These are phyloP conservation scores for Drosophila diplacantha DNA, from an alignment of 2,888 invertebrate genomes.

Conservation along the genomic window DNA sequence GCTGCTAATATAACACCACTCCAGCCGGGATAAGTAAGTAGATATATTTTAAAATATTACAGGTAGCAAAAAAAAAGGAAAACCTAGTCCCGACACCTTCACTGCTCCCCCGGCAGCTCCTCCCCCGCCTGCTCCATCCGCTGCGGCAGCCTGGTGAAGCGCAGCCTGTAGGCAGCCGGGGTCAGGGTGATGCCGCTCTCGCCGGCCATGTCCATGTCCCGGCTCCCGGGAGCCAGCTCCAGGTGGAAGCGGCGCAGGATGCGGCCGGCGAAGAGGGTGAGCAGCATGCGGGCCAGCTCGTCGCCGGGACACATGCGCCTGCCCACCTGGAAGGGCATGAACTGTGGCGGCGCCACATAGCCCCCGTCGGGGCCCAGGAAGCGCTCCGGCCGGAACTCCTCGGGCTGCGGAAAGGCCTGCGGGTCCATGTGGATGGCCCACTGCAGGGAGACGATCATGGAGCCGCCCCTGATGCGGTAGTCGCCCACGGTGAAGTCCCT, in stretches of 20 bases:
- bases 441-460: slow-evolving; percentile 88
- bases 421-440: slow-evolving; percentile 90
- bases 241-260: slow-evolving; percentile 81
- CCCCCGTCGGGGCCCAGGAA: slow-evolving; percentile 83
- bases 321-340: slow-evolving; percentile 92
- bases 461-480: slow-evolving; percentile 83
- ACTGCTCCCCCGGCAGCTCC: background rate
- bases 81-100: background rate
- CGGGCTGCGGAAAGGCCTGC: slow-evolving; percentile 83
- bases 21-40: background rate
- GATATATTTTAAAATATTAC: background rate
- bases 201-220: slow-evolving; percentile 81
- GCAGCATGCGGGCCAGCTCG: slow-evolving; percentile 86
- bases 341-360: slow-evolving; percentile 82
- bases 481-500: slow-evolving; percentile 79
- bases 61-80: slow-evolving; percentile 1
- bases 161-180: slow-evolving; percentile 80
- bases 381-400: slow-evolving; percentile 83
- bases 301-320: slow-evolving; percentile 92
- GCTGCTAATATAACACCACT: background rate
- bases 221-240: slow-evolving; percentile 43
- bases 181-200: slow-evolving; percentile 86
- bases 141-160: slow-evolving; percentile 31
- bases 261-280: slow-evolving; percentile 82
- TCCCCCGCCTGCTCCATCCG: background rate